phyloP scores from a whole-genome alignment of 2,888 invertebrate species.

The Drosophila quinaria region DNA sequence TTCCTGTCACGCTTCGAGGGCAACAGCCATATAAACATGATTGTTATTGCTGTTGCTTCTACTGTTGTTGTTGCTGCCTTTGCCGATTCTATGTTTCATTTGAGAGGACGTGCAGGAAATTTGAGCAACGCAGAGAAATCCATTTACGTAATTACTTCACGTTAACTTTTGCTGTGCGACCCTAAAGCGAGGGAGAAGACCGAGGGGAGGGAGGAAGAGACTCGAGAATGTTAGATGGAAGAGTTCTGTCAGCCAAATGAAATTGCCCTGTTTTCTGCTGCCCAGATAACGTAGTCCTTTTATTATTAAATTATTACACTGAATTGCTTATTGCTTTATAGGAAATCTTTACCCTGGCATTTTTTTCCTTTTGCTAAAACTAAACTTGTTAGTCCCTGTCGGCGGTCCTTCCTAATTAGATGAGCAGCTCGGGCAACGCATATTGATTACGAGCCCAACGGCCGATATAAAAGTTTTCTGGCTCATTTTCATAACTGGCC shows the following conservation, averaged over 20 bases:
- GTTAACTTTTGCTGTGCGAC: constrained; percentile 70
- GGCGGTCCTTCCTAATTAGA: constrained; percentile 53
- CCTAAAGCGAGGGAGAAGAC: constrained; percentile 14
- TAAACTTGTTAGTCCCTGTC: constrained; percentile 40
- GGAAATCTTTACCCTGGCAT: constrained; percentile 64
- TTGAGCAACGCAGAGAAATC: constrained; percentile 77
- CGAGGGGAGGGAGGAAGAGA: neutral
- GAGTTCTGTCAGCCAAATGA: constrained; percentile 44
- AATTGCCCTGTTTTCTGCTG: constrained; percentile 27
- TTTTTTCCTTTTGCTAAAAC: constrained; percentile 23
- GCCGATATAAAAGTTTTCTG: constrained; percentile 24
- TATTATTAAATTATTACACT: constrained; percentile 70
- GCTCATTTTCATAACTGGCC: constrained; percentile 17
- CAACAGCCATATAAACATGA: constrained; percentile 73
- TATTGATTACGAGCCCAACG: constrained; percentile 47
- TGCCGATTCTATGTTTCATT: constrained; percentile 55
- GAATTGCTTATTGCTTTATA: constrained; percentile 71
- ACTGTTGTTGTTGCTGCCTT: constrained; percentile 33
- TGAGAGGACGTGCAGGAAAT: constrained; percentile 74
- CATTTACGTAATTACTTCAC: constrained; percentile 81
- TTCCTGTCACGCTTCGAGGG: constrained; percentile 76
- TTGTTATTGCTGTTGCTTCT: constrained; percentile 33
- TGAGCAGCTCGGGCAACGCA: constrained; percentile 38
- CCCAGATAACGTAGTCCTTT: constrained; percentile 46
- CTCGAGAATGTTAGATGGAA: constrained; percentile 29